Conservation (phyloP, 2,888 invertebrate species). For the Patella depressa region DNA sequence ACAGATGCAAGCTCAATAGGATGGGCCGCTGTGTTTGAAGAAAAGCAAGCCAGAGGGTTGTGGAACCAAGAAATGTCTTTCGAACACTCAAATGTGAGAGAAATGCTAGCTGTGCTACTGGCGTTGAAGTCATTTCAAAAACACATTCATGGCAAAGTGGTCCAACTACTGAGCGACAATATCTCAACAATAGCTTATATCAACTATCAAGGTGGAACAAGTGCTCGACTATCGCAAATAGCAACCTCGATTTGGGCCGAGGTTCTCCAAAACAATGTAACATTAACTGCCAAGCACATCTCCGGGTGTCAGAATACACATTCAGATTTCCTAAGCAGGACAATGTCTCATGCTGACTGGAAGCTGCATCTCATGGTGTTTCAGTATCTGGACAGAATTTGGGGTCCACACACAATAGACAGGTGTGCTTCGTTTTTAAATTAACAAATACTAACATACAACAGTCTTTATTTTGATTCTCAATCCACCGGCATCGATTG, state of each 20-base stretch:
- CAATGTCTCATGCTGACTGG: not conserved
- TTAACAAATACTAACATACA: constrained; percentile 5
- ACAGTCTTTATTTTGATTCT: not conserved
- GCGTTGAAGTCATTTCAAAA: not conserved
- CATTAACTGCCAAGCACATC: not conserved
- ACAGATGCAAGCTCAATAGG: constrained; percentile 18
- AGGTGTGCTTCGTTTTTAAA: constrained; percentile 9
- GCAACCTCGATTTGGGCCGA: constrained; percentile 1
- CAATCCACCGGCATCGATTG: not conserved
- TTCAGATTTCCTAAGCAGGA: not conserved
- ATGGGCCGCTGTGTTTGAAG: constrained; percentile 5
- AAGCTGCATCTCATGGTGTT: constrained; percentile 6
- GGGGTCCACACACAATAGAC: constrained; percentile 17
- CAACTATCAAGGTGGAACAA: constrained; percentile 9
- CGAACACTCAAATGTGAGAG: constrained; percentile 1
- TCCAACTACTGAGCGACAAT: constrained; percentile 15
- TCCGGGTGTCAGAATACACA: not conserved
- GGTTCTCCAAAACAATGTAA: not conserved
- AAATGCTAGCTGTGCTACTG: constrained; percentile 9
- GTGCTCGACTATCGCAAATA: not conserved
- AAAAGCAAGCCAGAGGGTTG: constrained; percentile 3
- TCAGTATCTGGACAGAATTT: not conserved
- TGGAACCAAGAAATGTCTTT: constrained; percentile 8
- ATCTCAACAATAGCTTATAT: constrained; percentile 6
- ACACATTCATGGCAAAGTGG: not conserved